phyloP scores from a whole-genome alignment of 2,113 vertebrate genomes.

The Perca schrenkii region DNA sequence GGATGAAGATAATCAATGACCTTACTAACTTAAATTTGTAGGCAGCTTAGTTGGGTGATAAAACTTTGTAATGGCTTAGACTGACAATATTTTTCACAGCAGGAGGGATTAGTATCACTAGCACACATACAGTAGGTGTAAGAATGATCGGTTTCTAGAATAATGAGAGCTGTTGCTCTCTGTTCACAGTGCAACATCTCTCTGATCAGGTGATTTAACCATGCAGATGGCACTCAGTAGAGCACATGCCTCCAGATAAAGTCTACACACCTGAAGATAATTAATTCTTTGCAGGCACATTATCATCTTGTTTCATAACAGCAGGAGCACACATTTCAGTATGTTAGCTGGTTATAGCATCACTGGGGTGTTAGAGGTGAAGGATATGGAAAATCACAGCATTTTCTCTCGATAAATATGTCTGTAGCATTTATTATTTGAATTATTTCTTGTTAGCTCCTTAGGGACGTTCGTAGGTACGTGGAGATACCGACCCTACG shows the following conservation, averaged over 20 bases:
- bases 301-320: neutral
- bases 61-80: slow-evolving; percentile 10
- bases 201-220: slow-evolving; percentile 12
- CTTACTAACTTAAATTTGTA: slow-evolving; percentile 3
- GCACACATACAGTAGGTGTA: neutral
- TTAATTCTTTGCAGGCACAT: neutral
- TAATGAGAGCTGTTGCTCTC: slow-evolving; percentile 7
- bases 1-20: slow-evolving; percentile 12
- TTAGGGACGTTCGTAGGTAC: no score
- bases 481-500: no score
- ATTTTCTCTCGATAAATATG: neutral
- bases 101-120: neutral
- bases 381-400: neutral
- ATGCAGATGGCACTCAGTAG: neutral
- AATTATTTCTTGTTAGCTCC: no score
- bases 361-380: neutral
- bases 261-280: neutral
- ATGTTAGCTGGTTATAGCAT: neutral
- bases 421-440: neutral
- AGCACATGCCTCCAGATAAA: neutral
- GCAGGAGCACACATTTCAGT: neutral
- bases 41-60: neutral
- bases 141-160: neutral
- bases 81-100: neutral
- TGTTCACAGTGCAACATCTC: neutral